Evolutionary conservation across 2,113 vertebrate species (phyloP), one percentile per base, ranked within the genome.

Genomic region (Bubalus kerabau): DNA sequence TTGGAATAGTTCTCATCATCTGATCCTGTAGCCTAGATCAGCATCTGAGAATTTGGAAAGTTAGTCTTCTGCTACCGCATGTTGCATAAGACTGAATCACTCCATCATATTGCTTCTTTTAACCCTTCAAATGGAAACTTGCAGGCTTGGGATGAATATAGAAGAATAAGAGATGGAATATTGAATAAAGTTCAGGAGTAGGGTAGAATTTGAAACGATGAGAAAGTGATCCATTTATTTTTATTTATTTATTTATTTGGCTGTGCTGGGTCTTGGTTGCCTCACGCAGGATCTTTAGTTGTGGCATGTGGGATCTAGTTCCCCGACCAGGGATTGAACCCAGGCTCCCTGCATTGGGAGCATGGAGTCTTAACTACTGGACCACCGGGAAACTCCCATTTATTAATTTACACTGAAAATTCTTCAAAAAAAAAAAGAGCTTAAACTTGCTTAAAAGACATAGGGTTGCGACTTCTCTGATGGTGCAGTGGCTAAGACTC

Each of bases 201-300:
- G 56, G 54, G 30, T 32, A 59, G 60, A 71, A n/a, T 74, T 17
- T 90, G 62, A 74, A 90, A 90, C 60, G 83, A 60, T 40, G 60
- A 74, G 87, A 90, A 89, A 89, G 36, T 71, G 48, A 71, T 43
- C 21, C 81, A n/a, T 84, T 67, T 60, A 54, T 81, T 94, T 94
- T 19, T 74, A 26, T 71, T 71, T 36, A 36, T 36, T 36, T 71
- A 36, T 74, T 40, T 43, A 43, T 76, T 76, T 76, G 36, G 71
- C 71, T 43, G 36, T 43, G 21, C 36, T 14, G 23, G 71, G 71
- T 76, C 36, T 76, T 76, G 24, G 71, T 76, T 76, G 36, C 36
- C 36, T 40, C 71, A 76, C 6, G 23, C 71, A 43, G 71, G 36
- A 74, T 74, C 71, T 74, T 36, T 40, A 71, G n/a, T 43, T 76